Conservation (phyloP, 2,797 vertebrate genomes). For the Phyllotis vaccarum region DNA sequence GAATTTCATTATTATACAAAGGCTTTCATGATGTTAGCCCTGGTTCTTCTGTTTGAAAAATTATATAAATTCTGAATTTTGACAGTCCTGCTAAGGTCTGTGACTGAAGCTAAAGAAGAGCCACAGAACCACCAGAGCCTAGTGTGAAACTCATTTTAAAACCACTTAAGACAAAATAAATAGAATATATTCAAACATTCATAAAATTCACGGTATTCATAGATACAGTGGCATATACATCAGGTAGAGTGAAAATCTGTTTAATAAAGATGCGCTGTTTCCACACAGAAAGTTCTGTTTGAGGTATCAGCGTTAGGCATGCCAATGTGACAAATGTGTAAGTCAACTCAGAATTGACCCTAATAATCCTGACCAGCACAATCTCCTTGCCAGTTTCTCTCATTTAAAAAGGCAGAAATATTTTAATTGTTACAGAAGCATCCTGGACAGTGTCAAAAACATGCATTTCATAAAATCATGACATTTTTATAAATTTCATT, state of each 20-base stretch:
- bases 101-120: slow-evolving; percentile 45
- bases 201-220: slow-evolving; percentile 68
- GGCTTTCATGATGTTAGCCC: slow-evolving; percentile 61
- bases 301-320: slow-evolving; percentile 70
- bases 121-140: slow-evolving; percentile 52
- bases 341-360: slow-evolving; percentile 51
- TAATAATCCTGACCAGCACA: slow-evolving; percentile 40
- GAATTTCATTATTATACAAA: slow-evolving; percentile 71
- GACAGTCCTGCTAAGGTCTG: slow-evolving; percentile 61
- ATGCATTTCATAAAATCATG: slow-evolving; percentile 45
- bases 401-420: slow-evolving; percentile 45
- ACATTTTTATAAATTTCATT: slow-evolving; percentile 51
- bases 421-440: slow-evolving; percentile 49
- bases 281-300: slow-evolving; percentile 65
- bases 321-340: slow-evolving; percentile 76
- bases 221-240: slow-evolving; percentile 55
- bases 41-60: slow-evolving; percentile 60
- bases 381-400: slow-evolving; percentile 46
- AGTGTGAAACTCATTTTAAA: slow-evolving; percentile 73
- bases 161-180: slow-evolving; percentile 74
- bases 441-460: slow-evolving; percentile 33
- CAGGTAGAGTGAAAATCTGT: slow-evolving; percentile 63
- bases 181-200: slow-evolving; percentile 64
- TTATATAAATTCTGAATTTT: slow-evolving; percentile 64
- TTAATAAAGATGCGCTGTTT: slow-evolving; percentile 57